These are phyloP conservation scores for Acanthiza pusilla DNA, from an alignment of 2,797 vertebrate species.

Conservation along the genomic window DNA sequence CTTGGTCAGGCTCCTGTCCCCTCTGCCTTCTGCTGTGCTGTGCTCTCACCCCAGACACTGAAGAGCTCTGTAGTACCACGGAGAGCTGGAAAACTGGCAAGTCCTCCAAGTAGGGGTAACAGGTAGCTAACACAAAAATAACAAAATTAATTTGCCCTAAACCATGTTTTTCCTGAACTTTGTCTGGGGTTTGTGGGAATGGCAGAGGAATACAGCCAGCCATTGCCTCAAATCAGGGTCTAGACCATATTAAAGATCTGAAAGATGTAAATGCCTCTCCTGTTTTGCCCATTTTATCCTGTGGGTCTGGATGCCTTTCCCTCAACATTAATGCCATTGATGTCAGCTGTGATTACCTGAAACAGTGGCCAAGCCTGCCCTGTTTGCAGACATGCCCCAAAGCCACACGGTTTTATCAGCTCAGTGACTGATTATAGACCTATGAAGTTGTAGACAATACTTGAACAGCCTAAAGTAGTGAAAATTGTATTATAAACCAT, in stretches of 20 bases:
- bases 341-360: background rate
- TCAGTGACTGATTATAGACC: background rate
- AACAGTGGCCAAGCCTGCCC: background rate
- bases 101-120: background rate
- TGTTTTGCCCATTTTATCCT: background rate
- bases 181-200: background rate
- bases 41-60: background rate
- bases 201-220: background rate
- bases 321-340: background rate
- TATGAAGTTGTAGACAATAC: background rate
- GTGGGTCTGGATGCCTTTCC: background rate
- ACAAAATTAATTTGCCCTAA: background rate
- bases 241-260: background rate
- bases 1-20: no score
- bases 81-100: background rate
- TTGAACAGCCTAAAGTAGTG: background rate
- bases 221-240: background rate
- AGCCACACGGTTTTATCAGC: background rate
- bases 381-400: background rate
- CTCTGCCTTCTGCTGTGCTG: background rate
- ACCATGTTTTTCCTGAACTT: background rate
- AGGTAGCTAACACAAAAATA: background rate
- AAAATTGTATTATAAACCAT: background rate
- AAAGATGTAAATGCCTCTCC: background rate
- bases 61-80: background rate